Conservation (phyloP, 1,140 invertebrate genomes). For the Drosophila pallidifrons region DNA sequence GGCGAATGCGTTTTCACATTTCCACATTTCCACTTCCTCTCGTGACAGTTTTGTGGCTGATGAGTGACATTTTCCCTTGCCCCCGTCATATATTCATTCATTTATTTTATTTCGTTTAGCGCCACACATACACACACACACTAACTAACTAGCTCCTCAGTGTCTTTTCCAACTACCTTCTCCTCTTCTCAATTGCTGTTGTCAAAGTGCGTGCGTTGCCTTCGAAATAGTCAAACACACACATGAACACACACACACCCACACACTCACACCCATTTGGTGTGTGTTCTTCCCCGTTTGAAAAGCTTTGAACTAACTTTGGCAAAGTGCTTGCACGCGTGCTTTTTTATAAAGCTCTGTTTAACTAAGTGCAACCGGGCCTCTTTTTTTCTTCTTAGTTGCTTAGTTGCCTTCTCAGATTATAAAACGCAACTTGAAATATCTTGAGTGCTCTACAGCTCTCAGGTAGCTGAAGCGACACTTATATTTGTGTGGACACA, state of each 20-base stretch:
- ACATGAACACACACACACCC: neutral
- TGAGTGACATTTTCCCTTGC: conserved; percentile 66
- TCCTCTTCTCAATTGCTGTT: conserved; percentile 12
- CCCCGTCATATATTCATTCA: conserved; percentile 68
- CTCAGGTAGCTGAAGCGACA: neutral
- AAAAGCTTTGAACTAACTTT: conserved; percentile 13
- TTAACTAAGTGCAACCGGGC: conserved; percentile 10
- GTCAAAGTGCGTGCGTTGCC: conserved; percentile 72
- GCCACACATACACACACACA: conserved; percentile 15
- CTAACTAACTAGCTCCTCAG: conserved; percentile 50
- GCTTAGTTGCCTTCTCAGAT: neutral
- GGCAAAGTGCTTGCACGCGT: conserved; percentile 9
- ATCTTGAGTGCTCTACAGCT: neutral
- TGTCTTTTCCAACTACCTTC: neutral
- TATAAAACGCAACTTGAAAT: neutral
- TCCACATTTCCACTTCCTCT: conserved; percentile 25
- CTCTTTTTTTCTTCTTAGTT: neutral
- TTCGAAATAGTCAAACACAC: conserved; percentile 29
- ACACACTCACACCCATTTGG: neutral
- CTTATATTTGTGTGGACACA: conserved; percentile 3
- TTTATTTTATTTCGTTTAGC: conserved; percentile 78
- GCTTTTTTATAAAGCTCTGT: conserved; percentile 31
- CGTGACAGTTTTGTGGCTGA: conserved; percentile 8
- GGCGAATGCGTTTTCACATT: conserved; percentile 66
- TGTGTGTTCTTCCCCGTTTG: conserved; percentile 28